Percentiles rank a stretch among this genome's conserved stretches.
These are phyloP conservation scores for Actinernus sp. DNA, from an alignment of 92 coral and sea anemone genomes.

Conservation along the genomic window DNA sequence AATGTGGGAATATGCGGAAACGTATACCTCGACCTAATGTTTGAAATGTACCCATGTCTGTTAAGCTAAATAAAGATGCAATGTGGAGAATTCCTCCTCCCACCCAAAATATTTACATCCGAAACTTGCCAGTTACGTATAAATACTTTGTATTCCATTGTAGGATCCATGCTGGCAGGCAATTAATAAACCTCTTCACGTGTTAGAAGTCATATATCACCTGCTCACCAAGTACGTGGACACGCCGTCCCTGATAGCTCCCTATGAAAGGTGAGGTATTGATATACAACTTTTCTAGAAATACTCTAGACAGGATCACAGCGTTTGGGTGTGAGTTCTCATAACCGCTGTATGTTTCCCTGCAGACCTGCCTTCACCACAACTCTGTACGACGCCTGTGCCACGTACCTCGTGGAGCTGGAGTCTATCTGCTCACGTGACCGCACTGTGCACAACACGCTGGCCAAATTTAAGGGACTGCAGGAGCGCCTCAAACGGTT, in stretches of 20 bases:
- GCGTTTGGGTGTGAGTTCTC: too few species aligned
- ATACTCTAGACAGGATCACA: too few species aligned
- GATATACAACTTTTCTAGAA: too few species aligned
- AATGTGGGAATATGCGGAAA: too few species aligned
- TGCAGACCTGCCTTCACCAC: constrained; percentile 93
- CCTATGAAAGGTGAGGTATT: constrained; percentile 91
- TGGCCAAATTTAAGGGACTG: constrained; percentile 89
- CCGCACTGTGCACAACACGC: constrained; percentile 82
- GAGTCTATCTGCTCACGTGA: constrained; percentile 96
- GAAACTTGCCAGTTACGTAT: too few species aligned
- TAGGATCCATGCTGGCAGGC: constrained; percentile 98
- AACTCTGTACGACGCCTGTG: constrained; percentile 96
- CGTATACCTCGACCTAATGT: too few species aligned
- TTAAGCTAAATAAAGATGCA: too few species aligned
- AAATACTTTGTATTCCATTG: too few species aligned
- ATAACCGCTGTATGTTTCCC: too few species aligned
- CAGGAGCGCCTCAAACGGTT: constrained; percentile 91
- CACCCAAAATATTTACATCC: too few species aligned
- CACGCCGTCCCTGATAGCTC: constrained; percentile 82
- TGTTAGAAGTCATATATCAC: constrained; percentile 87
- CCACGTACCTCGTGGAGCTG: constrained; percentile 94
- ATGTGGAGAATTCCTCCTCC: too few species aligned
- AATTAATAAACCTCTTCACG: constrained; percentile 80
- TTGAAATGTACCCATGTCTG: too few species aligned
- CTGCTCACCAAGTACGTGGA: constrained; percentile 82